Conservation (phyloP, 2,113 vertebrate species). For the Progne subis region DNA sequence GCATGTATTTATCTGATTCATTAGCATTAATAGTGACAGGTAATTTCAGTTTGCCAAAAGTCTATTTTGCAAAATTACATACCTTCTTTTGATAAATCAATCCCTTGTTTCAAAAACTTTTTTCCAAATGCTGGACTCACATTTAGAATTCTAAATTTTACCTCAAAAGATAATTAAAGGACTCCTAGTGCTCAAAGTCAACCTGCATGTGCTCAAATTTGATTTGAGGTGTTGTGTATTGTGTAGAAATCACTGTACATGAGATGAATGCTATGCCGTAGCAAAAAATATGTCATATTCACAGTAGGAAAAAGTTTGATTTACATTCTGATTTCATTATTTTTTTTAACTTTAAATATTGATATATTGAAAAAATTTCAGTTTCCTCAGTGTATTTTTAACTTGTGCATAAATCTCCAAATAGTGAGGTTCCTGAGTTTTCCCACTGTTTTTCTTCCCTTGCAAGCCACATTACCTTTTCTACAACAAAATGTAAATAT, state of each 20-base stretch:
- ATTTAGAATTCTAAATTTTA: not conserved
- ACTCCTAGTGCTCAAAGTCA: not conserved
- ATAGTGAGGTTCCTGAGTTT: not conserved
- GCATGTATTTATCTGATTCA: not conserved
- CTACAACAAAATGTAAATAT: not conserved
- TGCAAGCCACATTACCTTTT: not conserved
- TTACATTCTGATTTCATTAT: not conserved
- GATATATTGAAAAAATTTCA: not conserved
- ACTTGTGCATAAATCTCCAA: rapidly evolving
- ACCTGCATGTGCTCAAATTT: not conserved
- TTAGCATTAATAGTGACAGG: not conserved
- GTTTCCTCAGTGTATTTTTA: not conserved
- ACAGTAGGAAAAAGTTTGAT: not conserved
- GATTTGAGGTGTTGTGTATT: not conserved
- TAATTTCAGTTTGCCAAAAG: not conserved
- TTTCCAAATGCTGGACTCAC: not conserved
- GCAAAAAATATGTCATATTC: not conserved
- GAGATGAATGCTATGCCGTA: not conserved
- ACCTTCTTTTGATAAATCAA: not conserved
- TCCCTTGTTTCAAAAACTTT: not conserved
- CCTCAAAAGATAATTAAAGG: not conserved
- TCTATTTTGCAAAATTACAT: not conserved
- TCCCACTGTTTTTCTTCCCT: not conserved
- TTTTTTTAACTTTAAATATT: not conserved
- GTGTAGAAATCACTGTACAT: not conserved